These are phyloP conservation scores for Bombus cullumanus DNA, from an alignment of 1,140 invertebrate genomes.

Conservation along the genomic window DNA sequence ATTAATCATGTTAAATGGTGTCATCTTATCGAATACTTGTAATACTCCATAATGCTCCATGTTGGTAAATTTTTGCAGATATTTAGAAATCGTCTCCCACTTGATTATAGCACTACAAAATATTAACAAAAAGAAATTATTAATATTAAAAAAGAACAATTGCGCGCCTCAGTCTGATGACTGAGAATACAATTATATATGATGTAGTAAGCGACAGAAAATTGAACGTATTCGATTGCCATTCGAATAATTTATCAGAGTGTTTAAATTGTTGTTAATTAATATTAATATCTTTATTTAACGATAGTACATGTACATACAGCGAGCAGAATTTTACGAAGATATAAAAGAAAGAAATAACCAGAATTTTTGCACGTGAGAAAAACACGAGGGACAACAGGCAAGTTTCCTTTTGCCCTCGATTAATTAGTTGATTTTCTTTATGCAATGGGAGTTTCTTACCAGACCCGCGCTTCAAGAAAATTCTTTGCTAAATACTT, in stretches of 20 bases:
- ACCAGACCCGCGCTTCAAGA: not conserved
- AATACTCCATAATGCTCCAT: no score
- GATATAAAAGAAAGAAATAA: not conserved
- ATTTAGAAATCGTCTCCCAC: no score
- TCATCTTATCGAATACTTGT: no score
- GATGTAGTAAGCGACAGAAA: no score
- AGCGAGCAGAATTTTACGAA: not conserved
- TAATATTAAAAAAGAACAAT: not conserved
- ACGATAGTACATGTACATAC: no score
- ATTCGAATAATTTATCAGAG: not conserved
- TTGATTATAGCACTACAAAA: no score
- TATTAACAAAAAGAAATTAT: no score
- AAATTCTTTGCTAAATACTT: constrained; percentile 31
- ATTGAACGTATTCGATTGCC: not conserved
- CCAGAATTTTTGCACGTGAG: not conserved
- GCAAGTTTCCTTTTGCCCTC: not conserved
- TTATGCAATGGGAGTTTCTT: not conserved
- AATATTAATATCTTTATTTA: no score
- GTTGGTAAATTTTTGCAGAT: no score
- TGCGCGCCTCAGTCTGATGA: not conserved
- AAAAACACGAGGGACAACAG: not conserved
- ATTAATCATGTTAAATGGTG: not conserved
- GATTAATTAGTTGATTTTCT: constrained; percentile 29
- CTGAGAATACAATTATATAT: not conserved
- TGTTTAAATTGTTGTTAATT: not conserved